Base-by-base conservation (phyloP, 2,888 invertebrate genomes). In the Masnerella sp. region DNA sequence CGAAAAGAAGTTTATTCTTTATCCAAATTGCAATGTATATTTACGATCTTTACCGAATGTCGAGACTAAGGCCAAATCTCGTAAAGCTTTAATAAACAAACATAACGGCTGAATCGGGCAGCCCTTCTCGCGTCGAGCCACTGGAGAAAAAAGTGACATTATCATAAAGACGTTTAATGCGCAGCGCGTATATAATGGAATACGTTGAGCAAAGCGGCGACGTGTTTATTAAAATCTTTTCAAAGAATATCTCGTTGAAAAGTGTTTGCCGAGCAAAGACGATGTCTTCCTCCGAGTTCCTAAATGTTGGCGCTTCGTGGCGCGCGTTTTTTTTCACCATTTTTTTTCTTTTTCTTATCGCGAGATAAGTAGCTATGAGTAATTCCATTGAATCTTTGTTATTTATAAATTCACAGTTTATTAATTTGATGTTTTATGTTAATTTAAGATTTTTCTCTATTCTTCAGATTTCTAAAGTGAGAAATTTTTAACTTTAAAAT, bases 201-300 rank as follows among this genome's bases (percentile, higher is more conserved):
- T 51, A 51, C 42, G 49, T 43, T 42, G 11, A 32, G 65, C 18
- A 25, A 69, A 36, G 40, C 12, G 36, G 52, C 34, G 42, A 36
- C 43, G 43, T 49, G 62, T 62, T 70, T 70, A 70, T 62, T 47
- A 61, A 56, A 56, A 56, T 51, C 64, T 70, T 70, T 51, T 36
- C 42, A 36, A 22, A 9, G 58, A 61, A 67, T 61, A 72, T 59
- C 59, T 65, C 42, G 34, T 28, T 38, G 59, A 17, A 30, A 47
- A 52, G 54, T 72, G 72, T 72, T 72, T 72, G 61, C 65, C 34
- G 65, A 54, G 70, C 58, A 64, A 62, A 70, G 62, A 56, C 5
- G 65, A 25, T 28, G 56, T 34, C 40, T 52, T 43, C 9, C 22
- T 36, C 28, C 8, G 45, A 38, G 52, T 38, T 43, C 38, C 36